Evolutionary conservation across 2,797 vertebrate species (phyloP).

Genomic region (Fratercula arctica): DNA sequence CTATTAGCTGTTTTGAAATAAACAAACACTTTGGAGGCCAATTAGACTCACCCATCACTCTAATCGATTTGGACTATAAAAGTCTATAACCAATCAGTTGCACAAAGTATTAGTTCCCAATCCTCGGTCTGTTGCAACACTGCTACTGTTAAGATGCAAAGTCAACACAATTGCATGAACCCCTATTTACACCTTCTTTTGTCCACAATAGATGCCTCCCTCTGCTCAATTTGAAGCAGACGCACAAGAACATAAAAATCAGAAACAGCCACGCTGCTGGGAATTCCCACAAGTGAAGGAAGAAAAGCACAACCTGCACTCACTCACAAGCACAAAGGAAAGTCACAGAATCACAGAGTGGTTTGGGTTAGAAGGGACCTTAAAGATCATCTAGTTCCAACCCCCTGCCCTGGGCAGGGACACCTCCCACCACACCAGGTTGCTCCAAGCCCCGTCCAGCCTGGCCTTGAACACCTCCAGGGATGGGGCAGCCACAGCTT

Average conservation of each 20-base stretch:
- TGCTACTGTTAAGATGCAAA: background rate
- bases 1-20: background rate
- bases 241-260: background rate
- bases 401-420: background rate
- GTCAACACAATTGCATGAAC: background rate
- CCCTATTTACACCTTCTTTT: background rate
- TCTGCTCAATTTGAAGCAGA: background rate
- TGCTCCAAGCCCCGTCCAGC: background rate
- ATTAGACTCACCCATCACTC: slow-evolving; percentile 4
- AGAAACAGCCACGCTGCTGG: background rate
- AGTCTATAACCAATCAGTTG: background rate
- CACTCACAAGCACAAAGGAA: background rate
- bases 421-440: background rate
- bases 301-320: background rate
- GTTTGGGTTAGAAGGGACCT: background rate
- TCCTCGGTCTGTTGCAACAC: rapidly evolving
- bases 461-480: background rate
- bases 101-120: background rate
- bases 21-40: background rate
- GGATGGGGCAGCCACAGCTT: too few relatives aligned
- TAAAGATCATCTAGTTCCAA: background rate
- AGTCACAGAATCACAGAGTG: background rate
- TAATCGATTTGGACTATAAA: slow-evolving; percentile 16
- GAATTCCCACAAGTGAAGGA: background rate
- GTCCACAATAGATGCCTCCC: background rate